Conservation (phyloP, 2,888 invertebrate genomes). For the Drosophila nigricruria region DNA sequence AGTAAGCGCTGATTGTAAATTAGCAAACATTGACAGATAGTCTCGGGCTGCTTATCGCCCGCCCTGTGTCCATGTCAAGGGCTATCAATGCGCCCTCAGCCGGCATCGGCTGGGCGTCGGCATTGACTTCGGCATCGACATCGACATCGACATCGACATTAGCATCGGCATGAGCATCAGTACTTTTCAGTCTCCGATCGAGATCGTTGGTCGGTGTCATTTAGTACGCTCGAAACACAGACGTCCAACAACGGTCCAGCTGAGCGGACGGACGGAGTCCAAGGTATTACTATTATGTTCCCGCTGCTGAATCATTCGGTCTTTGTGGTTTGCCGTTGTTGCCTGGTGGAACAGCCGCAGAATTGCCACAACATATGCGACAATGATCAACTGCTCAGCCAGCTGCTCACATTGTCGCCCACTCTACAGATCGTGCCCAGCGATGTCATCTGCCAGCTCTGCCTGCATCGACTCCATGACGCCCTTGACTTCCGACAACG, state of each 20-base stretch:
- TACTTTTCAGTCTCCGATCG: conserved; percentile 17
- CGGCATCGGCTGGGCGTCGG: background rate
- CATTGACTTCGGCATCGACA: background rate
- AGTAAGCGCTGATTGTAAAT: conserved; percentile 65
- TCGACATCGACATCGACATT: conserved; percentile 4
- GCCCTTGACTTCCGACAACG: conserved; percentile 69
- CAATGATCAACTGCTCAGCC: conserved; percentile 48
- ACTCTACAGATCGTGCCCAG: conserved; percentile 57
- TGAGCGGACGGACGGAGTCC: conserved; percentile 48
- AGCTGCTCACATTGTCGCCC: conserved; percentile 62
- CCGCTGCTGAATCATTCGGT: conserved; percentile 57
- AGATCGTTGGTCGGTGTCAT: conserved; percentile 27
- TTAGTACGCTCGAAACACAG: conserved; percentile 49
- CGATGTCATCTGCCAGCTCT: conserved; percentile 74
- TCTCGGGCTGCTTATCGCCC: conserved; percentile 37
- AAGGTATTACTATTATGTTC: conserved; percentile 60
- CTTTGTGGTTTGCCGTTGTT: conserved; percentile 75
- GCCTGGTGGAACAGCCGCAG: conserved; percentile 72
- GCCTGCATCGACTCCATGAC: conserved; percentile 67
- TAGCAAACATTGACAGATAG: conserved; percentile 60
- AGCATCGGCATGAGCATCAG: conserved; percentile 20
- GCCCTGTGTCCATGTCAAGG: conserved; percentile 65
- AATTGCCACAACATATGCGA: conserved; percentile 64
- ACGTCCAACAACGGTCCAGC: conserved; percentile 60
- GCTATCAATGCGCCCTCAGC: conserved; percentile 68